Conservation (phyloP, 2,888 invertebrate genomes). For the Eudemis profundana region DNA sequence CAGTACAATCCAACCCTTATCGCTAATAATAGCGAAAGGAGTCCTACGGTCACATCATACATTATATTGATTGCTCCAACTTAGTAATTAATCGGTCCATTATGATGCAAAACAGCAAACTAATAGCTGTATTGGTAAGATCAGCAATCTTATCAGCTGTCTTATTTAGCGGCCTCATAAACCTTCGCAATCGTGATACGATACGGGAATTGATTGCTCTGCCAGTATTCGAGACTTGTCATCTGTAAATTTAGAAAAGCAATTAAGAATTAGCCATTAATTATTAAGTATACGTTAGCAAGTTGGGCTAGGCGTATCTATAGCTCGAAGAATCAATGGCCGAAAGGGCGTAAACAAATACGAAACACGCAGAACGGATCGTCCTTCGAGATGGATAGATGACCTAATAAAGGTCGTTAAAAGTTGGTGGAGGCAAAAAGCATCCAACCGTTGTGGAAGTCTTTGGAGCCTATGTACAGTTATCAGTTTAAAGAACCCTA, state of each 20-base stretch:
- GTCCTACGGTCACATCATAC: not conserved
- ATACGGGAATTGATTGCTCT: slow-evolving; percentile 29
- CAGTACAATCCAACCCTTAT: no score
- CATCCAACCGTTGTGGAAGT: no score
- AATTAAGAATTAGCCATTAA: slow-evolving; percentile 8
- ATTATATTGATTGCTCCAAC: not conserved
- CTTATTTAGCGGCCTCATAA: slow-evolving; percentile 55
- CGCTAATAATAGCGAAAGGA: not conserved
- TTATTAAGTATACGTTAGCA: not conserved
- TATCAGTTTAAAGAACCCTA: no score
- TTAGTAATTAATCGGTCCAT: slow-evolving; percentile 33
- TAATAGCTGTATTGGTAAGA: slow-evolving; percentile 26
- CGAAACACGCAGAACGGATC: no score
- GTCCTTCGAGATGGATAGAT: no score
- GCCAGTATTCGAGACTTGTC: slow-evolving; percentile 17
- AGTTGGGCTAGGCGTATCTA: no score
- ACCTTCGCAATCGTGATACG: slow-evolving; percentile 33
- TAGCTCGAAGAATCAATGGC: no score
- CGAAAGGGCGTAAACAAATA: no score
- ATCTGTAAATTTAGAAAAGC: slow-evolving; percentile 32
- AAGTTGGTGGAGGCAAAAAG: no score
- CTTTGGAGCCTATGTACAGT: no score
- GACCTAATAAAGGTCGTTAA: no score
- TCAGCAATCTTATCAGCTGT: slow-evolving; percentile 51
- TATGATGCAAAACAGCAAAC: slow-evolving; percentile 30